Percentiles rank a stretch among this genome's conserved stretches.
Conservation (phyloP, 2,797 vertebrate genomes). For the Pseudochirops cupreus region DNA sequence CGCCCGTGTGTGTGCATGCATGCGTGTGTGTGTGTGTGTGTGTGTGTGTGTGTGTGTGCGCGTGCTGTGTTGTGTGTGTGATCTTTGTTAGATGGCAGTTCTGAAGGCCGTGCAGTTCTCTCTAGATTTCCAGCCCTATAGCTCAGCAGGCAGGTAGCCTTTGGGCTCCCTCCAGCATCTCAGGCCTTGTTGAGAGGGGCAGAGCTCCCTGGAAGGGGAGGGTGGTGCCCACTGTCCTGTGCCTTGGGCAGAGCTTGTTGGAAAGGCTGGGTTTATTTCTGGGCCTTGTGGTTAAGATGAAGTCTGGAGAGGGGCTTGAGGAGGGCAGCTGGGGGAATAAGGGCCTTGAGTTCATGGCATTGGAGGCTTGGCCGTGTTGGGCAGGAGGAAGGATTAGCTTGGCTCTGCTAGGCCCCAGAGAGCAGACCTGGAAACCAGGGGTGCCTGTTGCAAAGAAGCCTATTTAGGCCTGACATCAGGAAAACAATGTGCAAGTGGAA, state of each 20-base stretch:
- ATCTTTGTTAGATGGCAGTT: not conserved
- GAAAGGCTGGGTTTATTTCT: not conserved
- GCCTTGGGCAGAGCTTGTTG: not conserved
- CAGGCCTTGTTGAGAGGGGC: not conserved
- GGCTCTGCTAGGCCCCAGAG: not conserved
- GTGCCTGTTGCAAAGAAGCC: not conserved
- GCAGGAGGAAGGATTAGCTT: not conserved
- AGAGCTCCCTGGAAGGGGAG: not conserved
- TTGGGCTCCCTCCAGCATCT: too few species aligned
- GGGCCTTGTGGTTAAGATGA: not conserved
- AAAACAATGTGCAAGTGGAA: not conserved
- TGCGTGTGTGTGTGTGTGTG: too few species aligned
- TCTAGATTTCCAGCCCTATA: not conserved
- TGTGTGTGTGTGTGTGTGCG: too few species aligned
- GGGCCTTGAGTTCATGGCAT: not conserved
- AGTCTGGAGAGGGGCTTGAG: not conserved
- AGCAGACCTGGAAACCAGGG: not conserved
- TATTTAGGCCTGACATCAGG: not conserved
- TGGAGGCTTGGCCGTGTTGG: not conserved
- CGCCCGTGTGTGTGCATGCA: too few species aligned
- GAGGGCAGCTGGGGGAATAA: not conserved
- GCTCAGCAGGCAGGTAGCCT: not conserved
- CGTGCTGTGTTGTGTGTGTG: too few species aligned
- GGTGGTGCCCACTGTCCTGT: not conserved
- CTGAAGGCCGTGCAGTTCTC: too few species aligned